Conservation (phyloP, 1,140 invertebrate genomes). For the Teleogryllus occipitalis region DNA sequence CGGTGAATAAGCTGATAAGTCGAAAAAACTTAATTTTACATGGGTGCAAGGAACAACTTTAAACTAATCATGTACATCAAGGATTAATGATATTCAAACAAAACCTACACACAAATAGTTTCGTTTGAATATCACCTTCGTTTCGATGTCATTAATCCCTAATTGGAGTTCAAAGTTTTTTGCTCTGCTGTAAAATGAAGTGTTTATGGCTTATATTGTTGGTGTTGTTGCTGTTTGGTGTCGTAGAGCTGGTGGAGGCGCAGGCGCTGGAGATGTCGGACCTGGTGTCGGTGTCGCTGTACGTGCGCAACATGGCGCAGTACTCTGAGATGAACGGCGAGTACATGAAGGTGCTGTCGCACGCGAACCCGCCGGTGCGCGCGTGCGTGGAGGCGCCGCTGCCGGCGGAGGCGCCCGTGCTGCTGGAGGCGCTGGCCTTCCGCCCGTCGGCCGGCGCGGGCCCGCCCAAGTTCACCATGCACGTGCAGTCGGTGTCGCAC, state of each 20-base stretch:
- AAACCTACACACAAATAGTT: too few relatives aligned
- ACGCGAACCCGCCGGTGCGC: slow-evolving; percentile 71
- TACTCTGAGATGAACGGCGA: slow-evolving; percentile 69
- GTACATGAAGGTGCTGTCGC: slow-evolving; percentile 61
- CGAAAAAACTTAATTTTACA: too few relatives aligned
- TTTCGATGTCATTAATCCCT: too few relatives aligned
- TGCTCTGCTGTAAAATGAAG: too few relatives aligned
- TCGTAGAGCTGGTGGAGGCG: slow-evolving; percentile 28
- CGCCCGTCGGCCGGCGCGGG: slow-evolving; percentile 30
- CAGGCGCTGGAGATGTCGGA: slow-evolving; percentile 45
- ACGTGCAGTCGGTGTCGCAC: slow-evolving; percentile 89
- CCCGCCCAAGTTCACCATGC: slow-evolving; percentile 63
- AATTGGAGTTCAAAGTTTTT: background rate
- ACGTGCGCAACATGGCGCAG: slow-evolving; percentile 69
- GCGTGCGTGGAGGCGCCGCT: slow-evolving; percentile 79
- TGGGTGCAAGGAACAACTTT: too few relatives aligned
- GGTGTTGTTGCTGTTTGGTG: slow-evolving; percentile 16
- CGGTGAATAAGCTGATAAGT: too few relatives aligned
- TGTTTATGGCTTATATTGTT: too few relatives aligned
- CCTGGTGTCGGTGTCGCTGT: slow-evolving; percentile 71
- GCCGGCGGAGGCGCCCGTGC: slow-evolving; percentile 57
- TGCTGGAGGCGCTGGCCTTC: slow-evolving; percentile 69
- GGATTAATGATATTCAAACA: too few relatives aligned
- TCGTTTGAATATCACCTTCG: too few relatives aligned
- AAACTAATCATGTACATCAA: too few relatives aligned